Evolutionary conservation across 2,888 invertebrate genomes (phyloP), one percentile per base, ranked within the genome.

Genomic region (Amiota minor): DNA sequence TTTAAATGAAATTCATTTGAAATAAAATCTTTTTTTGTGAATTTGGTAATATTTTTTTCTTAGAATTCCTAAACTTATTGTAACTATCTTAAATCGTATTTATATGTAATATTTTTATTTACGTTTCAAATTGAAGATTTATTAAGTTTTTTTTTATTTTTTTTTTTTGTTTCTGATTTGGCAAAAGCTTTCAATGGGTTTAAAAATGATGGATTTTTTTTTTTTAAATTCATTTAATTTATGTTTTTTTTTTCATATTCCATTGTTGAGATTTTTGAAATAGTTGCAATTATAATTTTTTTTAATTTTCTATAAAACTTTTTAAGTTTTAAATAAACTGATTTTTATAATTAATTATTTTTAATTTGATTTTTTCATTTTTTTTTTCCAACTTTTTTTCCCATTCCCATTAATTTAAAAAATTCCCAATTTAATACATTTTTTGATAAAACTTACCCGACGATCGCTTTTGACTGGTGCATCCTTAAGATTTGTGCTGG

Each of bases 381-480:
- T 45, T 14, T 45, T 62, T 62, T 14, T 1, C 45, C 14, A 62
- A 62, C 4, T 11, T 35, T 61, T 61, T 20, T n/a, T 14, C 11
- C 11, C 16, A n/a, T 12, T n/a, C 9, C 4, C 61, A 10, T 35
- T 62, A 35, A 53, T 53, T 53, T 46, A 18, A 18, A 18, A 49
- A 49, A 18, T 65, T 20, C 49, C 3, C 49, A 59, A 11, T 59
- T 59, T 59, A 4, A 20, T 56, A 56, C 18, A 16, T 11, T 20
- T 18, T 0, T 18, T 59, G 6, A 61, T 70, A 76, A 78, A 79
- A 90, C 89, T 88, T 89, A 89, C 89, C 87, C 89, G 87, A 83
- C 89, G 89, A 86, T 89, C 89, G 79, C 88, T 89, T 79, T 90
- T 89, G 45, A 87, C 81, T 61, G 89, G 88, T 72, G 86, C 81